Percentiles rank a stretch among this genome's conserved stretches.
phyloP scores from a whole-genome alignment of 2,888 invertebrate genomes.

The Sinopyrophorus schimmeli region DNA sequence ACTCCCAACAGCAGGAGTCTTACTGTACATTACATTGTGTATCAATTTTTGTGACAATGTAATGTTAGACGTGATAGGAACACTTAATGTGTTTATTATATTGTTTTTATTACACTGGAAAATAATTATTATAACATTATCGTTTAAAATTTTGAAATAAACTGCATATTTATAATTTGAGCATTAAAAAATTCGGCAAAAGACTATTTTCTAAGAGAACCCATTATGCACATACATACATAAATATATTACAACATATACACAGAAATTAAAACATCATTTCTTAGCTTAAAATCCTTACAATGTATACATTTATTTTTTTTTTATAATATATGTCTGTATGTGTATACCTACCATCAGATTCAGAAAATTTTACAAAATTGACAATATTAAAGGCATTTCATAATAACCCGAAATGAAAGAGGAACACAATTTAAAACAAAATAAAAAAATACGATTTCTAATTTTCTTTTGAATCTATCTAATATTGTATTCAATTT shows the following conservation, averaged over 20 bases:
- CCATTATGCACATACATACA: constrained; percentile 25
- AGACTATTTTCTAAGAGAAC: constrained; percentile 25
- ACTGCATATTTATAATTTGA: constrained; percentile 26
- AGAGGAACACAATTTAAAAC: too few species aligned
- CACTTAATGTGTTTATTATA: constrained; percentile 38
- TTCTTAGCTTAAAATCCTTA: constrained; percentile 21
- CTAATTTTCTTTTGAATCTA: too few species aligned
- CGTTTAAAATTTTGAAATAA: constrained; percentile 27
- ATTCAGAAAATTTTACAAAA: too few species aligned
- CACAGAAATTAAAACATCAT: constrained; percentile 29
- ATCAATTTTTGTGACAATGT: constrained; percentile 51
- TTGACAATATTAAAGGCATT: too few species aligned
- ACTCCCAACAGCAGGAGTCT: constrained; percentile 48
- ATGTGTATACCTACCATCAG: constrained; percentile 19
- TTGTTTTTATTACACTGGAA: constrained; percentile 24
- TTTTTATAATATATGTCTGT: constrained; percentile 12
- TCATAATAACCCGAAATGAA: too few species aligned
- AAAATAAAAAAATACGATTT: not conserved
- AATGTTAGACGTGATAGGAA: constrained; percentile 50
- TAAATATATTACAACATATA: constrained; percentile 25
- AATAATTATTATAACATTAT: constrained; percentile 17
- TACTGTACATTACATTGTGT: constrained; percentile 46
- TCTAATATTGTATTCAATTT: too few species aligned
- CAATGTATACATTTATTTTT: constrained; percentile 24
- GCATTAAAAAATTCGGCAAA: constrained; percentile 25